phyloP scores from a whole-genome alignment of 2,113 vertebrate genomes.

The Strix uralensis region DNA sequence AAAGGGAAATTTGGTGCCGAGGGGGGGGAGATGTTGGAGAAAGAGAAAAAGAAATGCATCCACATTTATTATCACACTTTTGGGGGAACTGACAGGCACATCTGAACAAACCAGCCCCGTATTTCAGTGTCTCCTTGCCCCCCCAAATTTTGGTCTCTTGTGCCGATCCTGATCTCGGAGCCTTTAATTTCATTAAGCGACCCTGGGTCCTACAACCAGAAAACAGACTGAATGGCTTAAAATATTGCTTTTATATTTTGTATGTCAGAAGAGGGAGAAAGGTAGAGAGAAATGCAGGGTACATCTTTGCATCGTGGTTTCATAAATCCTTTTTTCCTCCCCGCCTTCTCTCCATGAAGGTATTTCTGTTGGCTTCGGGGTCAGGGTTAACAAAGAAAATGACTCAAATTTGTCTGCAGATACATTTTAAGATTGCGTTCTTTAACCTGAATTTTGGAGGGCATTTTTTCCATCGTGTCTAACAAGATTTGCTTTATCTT shows the following conservation, averaged over 20 bases:
- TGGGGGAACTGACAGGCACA: background rate
- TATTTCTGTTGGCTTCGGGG: background rate
- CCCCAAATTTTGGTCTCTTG: background rate
- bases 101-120: rapidly evolving
- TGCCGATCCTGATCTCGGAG: rapidly evolving
- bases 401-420: background rate
- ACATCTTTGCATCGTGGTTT: background rate
- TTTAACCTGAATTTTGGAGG: background rate
- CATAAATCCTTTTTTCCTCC: background rate
- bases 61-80: rapidly evolving
- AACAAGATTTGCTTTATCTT: background rate
- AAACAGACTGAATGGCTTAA: background rate
- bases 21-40: background rate
- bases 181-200: background rate
- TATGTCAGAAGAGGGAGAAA: background rate
- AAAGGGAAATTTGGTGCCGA: background rate
- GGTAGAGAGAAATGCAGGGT: background rate
- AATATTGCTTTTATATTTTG: background rate
- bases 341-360: background rate
- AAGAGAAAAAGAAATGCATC: background rate
- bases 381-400: background rate
- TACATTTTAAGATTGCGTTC: rapidly evolving
- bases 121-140: background rate
- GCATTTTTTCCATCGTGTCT: background rate
- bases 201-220: background rate